Evolutionary conservation across 2,797 vertebrate species (phyloP).

Genomic region (Sphenopsis melanotis): DNA sequence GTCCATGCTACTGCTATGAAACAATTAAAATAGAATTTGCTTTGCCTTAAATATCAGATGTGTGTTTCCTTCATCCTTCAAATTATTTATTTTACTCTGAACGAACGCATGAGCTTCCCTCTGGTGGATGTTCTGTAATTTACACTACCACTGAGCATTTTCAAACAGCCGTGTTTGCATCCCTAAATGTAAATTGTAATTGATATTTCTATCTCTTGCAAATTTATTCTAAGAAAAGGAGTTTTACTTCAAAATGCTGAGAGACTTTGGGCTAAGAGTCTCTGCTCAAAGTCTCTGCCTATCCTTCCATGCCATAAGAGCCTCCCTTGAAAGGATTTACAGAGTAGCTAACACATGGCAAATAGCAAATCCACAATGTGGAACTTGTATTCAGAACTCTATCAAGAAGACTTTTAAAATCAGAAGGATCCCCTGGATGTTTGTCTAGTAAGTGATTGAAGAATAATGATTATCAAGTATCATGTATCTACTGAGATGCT

Average conservation of each 20-base stretch:
- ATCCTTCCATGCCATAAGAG: neutral
- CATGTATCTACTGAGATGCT: rapidly evolving
- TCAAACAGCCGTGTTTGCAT: neutral
- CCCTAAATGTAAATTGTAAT: neutral
- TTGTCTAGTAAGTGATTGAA: neutral
- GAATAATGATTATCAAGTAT: neutral
- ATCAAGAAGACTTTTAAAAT: neutral
- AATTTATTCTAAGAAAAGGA: neutral
- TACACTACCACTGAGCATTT: neutral
- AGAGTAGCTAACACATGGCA: neutral
- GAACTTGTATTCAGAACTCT: neutral
- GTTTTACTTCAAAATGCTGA: neutral
- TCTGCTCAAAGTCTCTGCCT: neutral
- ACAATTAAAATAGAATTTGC: neutral
- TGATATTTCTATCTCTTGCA: neutral
- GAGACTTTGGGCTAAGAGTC: neutral
- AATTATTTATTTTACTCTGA: neutral
- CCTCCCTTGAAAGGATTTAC: neutral
- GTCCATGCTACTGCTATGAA: neutral
- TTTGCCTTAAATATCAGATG: neutral
- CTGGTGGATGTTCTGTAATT: neutral
- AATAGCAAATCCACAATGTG: rapidly evolving
- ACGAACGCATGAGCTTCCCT: neutral
- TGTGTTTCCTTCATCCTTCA: neutral
- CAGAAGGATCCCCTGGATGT: neutral